phyloP scores from a whole-genome alignment of 2,888 invertebrate species.

The Cheilosia urbana region DNA sequence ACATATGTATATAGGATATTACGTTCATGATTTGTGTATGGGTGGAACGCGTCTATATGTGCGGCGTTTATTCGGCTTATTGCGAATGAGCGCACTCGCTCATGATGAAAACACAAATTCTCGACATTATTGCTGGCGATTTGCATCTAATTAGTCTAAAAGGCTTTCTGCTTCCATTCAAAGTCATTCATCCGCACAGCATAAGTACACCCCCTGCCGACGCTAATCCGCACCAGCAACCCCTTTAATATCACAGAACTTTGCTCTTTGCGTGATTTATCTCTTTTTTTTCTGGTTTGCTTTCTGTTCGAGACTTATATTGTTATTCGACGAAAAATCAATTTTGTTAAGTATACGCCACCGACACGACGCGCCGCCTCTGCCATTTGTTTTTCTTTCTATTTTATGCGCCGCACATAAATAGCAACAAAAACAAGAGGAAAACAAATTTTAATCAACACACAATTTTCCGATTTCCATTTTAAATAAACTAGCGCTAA shows the following conservation, averaged over 20 bases:
- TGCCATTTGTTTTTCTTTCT: slow-evolving; percentile 28
- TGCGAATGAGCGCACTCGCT: slow-evolving; percentile 13
- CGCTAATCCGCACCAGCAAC: neutral
- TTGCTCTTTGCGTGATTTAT: slow-evolving; percentile 63
- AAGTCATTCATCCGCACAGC: neutral
- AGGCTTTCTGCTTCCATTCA: slow-evolving; percentile 60
- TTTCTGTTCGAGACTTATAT: slow-evolving; percentile 40
- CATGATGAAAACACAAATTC: slow-evolving; percentile 34
- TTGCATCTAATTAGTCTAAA: slow-evolving; percentile 73
- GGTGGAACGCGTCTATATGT: neutral
- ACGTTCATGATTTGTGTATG: neutral
- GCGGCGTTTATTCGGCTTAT: slow-evolving; percentile 10
- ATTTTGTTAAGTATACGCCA: slow-evolving; percentile 58
- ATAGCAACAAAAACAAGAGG: neutral
- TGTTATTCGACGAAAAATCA: slow-evolving; percentile 67
- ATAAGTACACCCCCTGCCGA: neutral
- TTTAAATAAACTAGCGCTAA: slow-evolving; percentile 9
- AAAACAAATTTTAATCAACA: slow-evolving; percentile 38
- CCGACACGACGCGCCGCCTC: neutral
- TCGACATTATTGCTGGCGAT: slow-evolving; percentile 45
- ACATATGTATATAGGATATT: neutral
- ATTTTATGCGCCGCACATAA: neutral
- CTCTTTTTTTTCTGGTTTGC: neutral
- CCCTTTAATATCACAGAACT: slow-evolving; percentile 26
- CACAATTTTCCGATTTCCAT: slow-evolving; percentile 41